Evolutionary conservation across 2,888 invertebrate species (phyloP).

Genomic region (Polymixis flavicincta): DNA sequence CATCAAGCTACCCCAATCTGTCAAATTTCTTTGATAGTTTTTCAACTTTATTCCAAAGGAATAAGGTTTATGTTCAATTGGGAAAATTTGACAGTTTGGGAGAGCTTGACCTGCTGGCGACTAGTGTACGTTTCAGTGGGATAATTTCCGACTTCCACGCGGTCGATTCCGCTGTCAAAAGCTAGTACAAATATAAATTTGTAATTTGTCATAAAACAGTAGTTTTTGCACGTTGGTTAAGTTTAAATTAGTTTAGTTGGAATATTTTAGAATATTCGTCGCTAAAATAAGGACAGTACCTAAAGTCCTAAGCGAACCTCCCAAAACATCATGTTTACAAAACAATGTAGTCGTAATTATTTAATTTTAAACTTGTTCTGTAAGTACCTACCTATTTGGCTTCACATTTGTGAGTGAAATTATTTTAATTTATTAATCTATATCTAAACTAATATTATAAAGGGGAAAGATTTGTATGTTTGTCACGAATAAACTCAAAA

Average conservation of each 20-base stretch:
- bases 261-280: neutral
- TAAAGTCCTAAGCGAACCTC: neutral
- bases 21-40: too few relatives aligned
- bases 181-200: conserved; percentile 44
- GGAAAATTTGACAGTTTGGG: too few relatives aligned
- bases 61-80: too few relatives aligned
- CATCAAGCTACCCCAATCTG: too few relatives aligned
- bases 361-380: neutral
- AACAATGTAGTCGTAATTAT: neutral
- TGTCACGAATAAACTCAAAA: too few relatives aligned
- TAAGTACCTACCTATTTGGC: neutral
- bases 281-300: neutral
- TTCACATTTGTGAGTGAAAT: neutral
- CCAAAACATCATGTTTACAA: neutral
- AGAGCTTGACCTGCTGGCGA: too few relatives aligned
- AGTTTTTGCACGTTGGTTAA: neutral
- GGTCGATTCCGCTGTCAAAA: too few relatives aligned
- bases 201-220: neutral
- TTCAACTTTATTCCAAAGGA: too few relatives aligned
- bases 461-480: too few relatives aligned
- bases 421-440: neutral
- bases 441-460: too few relatives aligned
- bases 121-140: too few relatives aligned
- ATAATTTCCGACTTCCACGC: too few relatives aligned
- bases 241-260: neutral